Evolutionary conservation across 2,113 vertebrate species (phyloP).

Genomic region (Hippocampus guttulatus): DNA sequence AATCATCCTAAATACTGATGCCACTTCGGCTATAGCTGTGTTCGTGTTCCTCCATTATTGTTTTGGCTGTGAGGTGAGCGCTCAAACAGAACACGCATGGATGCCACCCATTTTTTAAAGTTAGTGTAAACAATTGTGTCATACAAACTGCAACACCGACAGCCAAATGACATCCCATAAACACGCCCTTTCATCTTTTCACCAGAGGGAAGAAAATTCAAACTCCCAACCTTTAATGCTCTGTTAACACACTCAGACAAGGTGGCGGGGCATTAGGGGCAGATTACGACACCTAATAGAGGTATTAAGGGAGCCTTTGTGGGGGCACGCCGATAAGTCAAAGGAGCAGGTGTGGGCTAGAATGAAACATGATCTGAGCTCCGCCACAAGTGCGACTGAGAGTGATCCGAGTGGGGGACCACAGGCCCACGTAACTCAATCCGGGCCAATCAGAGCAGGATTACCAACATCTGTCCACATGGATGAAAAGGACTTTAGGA

Average conservation of each 20-base stretch:
- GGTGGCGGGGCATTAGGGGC: constrained; percentile 57
- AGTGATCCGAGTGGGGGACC: constrained; percentile 31
- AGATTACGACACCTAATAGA: constrained; percentile 70
- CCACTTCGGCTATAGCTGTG: no score
- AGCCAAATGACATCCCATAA: not conserved
- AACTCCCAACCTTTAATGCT: constrained; percentile 65
- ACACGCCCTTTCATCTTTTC: not conserved
- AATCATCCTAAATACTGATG: no score
- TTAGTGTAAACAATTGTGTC: no score
- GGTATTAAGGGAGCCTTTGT: constrained; percentile 56
- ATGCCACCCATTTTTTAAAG: no score
- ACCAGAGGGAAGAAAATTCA: constrained; percentile 26
- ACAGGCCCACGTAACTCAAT: constrained; percentile 48
- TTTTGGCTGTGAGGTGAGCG: no score
- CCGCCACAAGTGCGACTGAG: constrained; percentile 33
- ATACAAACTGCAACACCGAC: no score
- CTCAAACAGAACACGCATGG: no score
- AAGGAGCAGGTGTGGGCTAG: constrained; percentile 69
- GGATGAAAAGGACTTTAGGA: constrained; percentile 23
- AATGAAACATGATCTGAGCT: constrained; percentile 65
- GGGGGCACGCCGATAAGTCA: constrained; percentile 53
- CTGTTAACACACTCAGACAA: constrained; percentile 59
- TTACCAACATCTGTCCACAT: constrained; percentile 57
- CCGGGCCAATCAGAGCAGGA: constrained; percentile 53
- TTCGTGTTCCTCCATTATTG: no score